These are phyloP conservation scores for Dipodomys spectabilis DNA, from an alignment of 2,113 vertebrate species.

Conservation along the genomic window DNA sequence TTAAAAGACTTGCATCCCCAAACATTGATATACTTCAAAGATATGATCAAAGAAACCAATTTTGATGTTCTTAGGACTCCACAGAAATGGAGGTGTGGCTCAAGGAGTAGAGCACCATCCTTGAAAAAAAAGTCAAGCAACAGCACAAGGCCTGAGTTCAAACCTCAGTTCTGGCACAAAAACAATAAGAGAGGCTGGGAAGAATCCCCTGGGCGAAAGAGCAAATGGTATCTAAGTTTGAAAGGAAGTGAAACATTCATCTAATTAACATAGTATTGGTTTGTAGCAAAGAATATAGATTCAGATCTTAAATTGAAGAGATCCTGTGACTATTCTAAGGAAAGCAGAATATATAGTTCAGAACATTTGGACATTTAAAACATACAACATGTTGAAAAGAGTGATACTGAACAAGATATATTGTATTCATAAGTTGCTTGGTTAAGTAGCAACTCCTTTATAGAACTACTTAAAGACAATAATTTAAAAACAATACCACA, in stretches of 20 bases:
- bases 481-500: not conserved
- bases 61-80: constrained; percentile 10
- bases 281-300: not conserved
- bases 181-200: not conserved
- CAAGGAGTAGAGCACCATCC: no score
- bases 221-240: not conserved
- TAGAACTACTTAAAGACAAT: not conserved
- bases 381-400: no score
- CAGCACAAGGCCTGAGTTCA: no score
- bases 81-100: not conserved
- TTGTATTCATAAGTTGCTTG: no score
- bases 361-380: no score
- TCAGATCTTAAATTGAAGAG: not conserved
- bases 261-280: not conserved
- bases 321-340: no score
- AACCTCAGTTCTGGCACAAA: no score
- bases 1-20: not conserved
- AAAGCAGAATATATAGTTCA: no score
- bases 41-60: not conserved
- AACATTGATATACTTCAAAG: not conserved
- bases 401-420: no score
- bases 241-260: not conserved
- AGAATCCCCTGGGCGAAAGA: not conserved
- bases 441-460: no score
- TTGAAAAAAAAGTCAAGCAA: no score